phyloP scores from a whole-genome alignment of 2,113 vertebrate genomes.

The Chaetodon auriga region DNA sequence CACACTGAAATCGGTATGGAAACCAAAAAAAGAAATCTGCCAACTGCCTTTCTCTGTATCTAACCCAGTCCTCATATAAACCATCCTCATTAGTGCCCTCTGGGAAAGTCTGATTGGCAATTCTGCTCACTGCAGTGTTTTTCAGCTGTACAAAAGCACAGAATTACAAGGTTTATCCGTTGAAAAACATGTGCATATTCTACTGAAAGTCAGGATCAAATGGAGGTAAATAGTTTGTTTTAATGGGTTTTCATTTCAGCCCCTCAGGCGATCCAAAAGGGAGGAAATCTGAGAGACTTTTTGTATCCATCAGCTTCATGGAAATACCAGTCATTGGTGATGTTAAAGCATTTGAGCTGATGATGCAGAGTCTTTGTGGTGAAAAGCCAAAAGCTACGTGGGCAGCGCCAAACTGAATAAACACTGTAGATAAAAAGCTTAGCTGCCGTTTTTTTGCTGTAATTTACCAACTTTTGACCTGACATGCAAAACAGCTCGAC shows the following conservation, averaged over 20 bases:
- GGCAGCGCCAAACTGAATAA: not conserved
- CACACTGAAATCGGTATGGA: conserved; percentile 4
- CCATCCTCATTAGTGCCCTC: conserved; percentile 23
- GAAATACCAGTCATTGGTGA: not conserved
- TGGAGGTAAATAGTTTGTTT: not conserved
- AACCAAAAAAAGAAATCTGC: not conserved
- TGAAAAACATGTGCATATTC: not conserved
- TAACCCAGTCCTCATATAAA: not conserved
- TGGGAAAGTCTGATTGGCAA: conserved; percentile 27
- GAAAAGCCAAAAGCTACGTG: not conserved
- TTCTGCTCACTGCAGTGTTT: conserved; percentile 22
- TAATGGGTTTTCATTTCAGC: conserved; percentile 12
- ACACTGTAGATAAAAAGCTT: not conserved
- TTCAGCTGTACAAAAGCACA: conserved; percentile 15
- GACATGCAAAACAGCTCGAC: not conserved
- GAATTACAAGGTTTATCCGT: conserved; percentile 9
- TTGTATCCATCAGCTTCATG: not conserved
- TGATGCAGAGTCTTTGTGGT: not conserved
- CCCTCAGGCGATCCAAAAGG: not conserved
- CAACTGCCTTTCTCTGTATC: not conserved
- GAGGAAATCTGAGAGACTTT: not conserved
- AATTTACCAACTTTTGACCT: not conserved
- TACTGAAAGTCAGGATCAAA: not conserved
- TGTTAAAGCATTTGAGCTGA: not conserved
- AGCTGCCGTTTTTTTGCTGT: too few species aligned